Conservation (phyloP, 2,888 invertebrate species). For the Carabus problematicus region DNA sequence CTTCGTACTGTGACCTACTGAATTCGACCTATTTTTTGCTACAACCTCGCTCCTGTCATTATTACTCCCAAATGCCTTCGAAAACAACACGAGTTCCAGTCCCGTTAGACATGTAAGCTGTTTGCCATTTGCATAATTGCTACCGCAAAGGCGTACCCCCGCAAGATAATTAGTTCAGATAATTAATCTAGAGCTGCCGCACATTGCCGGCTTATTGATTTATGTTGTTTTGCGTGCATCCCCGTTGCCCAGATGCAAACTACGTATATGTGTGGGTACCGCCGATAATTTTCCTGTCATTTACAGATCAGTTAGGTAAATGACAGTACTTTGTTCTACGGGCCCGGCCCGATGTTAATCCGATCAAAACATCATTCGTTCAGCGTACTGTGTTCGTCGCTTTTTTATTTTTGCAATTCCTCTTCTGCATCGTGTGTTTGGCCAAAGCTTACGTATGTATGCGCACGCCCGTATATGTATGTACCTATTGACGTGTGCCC, state of each 20-base stretch:
- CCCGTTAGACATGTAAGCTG: not conserved
- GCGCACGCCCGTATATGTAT: no score
- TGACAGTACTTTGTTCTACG: not conserved
- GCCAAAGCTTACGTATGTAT: not conserved
- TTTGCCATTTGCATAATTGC: constrained; percentile 35
- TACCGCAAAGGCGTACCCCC: constrained; percentile 4
- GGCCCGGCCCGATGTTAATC: not conserved
- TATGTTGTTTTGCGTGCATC: not conserved
- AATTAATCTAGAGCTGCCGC: constrained; percentile 11
- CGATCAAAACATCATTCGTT: constrained; percentile 8
- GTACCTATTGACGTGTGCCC: no score
- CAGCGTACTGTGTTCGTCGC: not conserved
- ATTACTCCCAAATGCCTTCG: not conserved
- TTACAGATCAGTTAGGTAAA: constrained; percentile 24
- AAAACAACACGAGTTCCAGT: not conserved
- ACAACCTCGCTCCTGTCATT: not conserved
- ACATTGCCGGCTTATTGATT: constrained; percentile 16
- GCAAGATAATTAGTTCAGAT: constrained; percentile 25
- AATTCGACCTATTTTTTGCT: no score
- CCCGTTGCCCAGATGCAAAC: not conserved
- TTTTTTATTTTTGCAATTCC: not conserved
- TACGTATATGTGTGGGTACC: not conserved
- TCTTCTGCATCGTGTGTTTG: not conserved
- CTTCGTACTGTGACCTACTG: no score
- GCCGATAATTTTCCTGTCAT: constrained; percentile 23